Percentiles rank a stretch among this genome's conserved stretches.
phyloP scores from a whole-genome alignment of 1,140 invertebrate species.

The Drosophila pallidifrons region DNA sequence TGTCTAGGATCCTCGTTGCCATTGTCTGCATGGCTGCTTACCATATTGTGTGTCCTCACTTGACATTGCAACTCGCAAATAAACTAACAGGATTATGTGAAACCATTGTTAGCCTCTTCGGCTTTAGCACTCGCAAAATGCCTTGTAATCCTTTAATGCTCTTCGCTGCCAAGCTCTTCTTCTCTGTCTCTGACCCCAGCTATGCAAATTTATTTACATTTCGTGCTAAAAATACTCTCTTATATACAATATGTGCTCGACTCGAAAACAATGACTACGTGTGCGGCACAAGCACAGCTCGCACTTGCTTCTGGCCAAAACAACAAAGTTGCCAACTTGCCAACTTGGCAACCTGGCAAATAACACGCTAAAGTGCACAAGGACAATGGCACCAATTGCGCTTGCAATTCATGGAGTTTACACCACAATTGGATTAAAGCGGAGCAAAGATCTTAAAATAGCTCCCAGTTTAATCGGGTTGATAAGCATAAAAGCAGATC shows the following conservation, averaged over 20 bases:
- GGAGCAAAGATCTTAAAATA: slow-evolving; percentile 28
- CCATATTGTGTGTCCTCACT: slow-evolving; percentile 57
- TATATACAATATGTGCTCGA: slow-evolving; percentile 15
- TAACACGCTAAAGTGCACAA: slow-evolving; percentile 63
- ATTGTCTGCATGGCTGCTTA: slow-evolving; percentile 53
- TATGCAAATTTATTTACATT: slow-evolving; percentile 80
- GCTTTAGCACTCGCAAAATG: slow-evolving; percentile 47
- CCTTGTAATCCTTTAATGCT: slow-evolving; percentile 70
- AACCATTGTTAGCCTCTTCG: slow-evolving; percentile 54
- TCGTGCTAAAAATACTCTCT: slow-evolving; percentile 68
- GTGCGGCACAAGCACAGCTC: slow-evolving; percentile 31
- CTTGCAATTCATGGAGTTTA: slow-evolving; percentile 34
- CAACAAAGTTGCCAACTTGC: slow-evolving; percentile 7
- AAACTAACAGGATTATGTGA: slow-evolving; percentile 79
- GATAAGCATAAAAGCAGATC: slow-evolving; percentile 34
- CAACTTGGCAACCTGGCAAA: slow-evolving; percentile 52
- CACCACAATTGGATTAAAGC: slow-evolving; percentile 46
- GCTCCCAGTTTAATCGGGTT: slow-evolving; percentile 18
- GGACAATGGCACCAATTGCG: slow-evolving; percentile 74
- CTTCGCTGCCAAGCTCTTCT: slow-evolving; percentile 13
- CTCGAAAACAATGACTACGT: slow-evolving; percentile 58
- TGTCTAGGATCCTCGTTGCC: slow-evolving; percentile 25
- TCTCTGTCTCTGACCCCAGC: not conserved
- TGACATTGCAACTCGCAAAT: slow-evolving; percentile 67
- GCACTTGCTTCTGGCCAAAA: slow-evolving; percentile 21